Evolutionary conservation across 2,888 invertebrate genomes (phyloP), one percentile per base, ranked within the genome.

Genomic region (Ditula angustiorana): DNA sequence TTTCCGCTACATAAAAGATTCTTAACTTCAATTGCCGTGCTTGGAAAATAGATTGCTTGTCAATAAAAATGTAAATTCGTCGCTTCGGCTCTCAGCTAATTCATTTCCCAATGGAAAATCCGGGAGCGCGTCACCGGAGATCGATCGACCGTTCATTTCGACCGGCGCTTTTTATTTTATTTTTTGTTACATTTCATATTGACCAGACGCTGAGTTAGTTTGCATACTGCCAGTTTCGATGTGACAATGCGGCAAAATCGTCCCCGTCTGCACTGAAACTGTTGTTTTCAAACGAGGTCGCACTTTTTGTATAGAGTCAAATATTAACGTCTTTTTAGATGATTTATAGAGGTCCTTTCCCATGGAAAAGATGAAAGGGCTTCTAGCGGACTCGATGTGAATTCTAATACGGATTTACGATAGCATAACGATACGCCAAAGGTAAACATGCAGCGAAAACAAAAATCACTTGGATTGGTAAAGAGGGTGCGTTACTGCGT

Each of bases 21-120:
- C 77, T 78, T 82, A 80, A 78, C 83, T 83, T 72, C 81, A 80
- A 84, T 87, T 82, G 86, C 83, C 86, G 85, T 86, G 85, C 82
- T 85, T 81, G 82, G 86, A 85, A 87, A 90, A 91, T 88, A 90
- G 89, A 90, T 90, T 86, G 90, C 82, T 90, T 90, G 91, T 92
- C 90, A 91, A 92, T 92, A 92, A 92, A 92, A 91, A 92, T 92
- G 92, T 91, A 92, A 92, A 92, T 92, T 89, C 85, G 79, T 75
- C 84, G 84, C 85, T 86, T 87, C 89, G 84, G 87, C 90, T 90
- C 85, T 81, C 86, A 80, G 89, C 91, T 92, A 92, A 91, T 92
- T 92, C 91, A 90, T 90, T 90, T 88, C 86, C 88, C 89, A 85
- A 85, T 90, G 90, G 91, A 91, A 91, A 91, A 91, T 90, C 90